phyloP scores from a whole-genome alignment of 2,888 invertebrate genomes.

The Hyalella azteca region DNA sequence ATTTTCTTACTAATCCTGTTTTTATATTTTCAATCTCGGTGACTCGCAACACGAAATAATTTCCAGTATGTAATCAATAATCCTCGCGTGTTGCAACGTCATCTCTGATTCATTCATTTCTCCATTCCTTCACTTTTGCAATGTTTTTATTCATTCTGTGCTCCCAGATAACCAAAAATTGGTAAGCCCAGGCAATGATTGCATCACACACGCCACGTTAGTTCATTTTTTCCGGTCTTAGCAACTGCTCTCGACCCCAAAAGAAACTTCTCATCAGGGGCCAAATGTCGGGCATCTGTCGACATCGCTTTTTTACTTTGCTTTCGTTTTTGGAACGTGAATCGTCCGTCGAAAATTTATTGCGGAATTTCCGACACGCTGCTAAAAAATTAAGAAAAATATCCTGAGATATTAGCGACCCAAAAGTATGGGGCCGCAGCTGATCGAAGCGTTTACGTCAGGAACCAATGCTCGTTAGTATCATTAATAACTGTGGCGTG shows the following conservation, averaged over 20 bases:
- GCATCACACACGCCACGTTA: background rate
- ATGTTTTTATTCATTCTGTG: background rate
- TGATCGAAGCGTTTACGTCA: background rate
- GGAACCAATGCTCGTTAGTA: background rate
- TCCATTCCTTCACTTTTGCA: background rate
- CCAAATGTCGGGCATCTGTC: background rate
- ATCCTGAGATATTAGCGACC: background rate
- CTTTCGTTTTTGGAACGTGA: conserved; percentile 10
- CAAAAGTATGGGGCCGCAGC: background rate
- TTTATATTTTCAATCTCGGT: too few species aligned
- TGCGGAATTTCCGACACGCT: conserved; percentile 2
- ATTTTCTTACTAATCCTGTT: too few species aligned
- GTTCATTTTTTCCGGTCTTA: background rate
- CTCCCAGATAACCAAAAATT: background rate
- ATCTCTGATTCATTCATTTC: too few species aligned
- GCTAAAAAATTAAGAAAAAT: background rate
- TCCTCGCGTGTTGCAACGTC: too few species aligned
- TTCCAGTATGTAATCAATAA: too few species aligned
- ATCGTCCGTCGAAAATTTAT: conserved; percentile 22
- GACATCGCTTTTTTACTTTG: conserved; percentile 13
- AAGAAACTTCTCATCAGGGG: conserved; percentile 13
- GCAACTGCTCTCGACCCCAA: background rate
- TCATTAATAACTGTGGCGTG: too few species aligned
- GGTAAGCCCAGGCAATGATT: background rate
- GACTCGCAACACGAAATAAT: too few species aligned